Conservation (phyloP, 35 echinoderm and acorn worm species). For the Diadema setosum region DNA sequence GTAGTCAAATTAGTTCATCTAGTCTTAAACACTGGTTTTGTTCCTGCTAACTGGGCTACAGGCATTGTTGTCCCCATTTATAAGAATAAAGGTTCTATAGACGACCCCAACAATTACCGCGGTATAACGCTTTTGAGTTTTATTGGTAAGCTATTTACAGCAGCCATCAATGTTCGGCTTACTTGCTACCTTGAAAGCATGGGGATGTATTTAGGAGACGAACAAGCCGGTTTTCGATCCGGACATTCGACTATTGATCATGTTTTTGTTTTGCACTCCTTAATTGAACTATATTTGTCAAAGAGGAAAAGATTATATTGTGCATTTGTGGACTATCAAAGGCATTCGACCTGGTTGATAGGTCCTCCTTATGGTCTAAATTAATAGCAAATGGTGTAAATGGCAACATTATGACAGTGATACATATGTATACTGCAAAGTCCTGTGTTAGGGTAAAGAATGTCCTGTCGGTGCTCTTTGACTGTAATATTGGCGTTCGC, state of each 20-base stretch:
- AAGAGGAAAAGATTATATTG: too few species aligned
- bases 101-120: slow-evolving; percentile 34
- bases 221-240: slow-evolving; percentile 15
- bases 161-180: background rate
- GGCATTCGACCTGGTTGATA: slow-evolving; percentile 15
- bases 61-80: slow-evolving; percentile 18
- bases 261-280: background rate
- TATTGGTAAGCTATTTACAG: slow-evolving; percentile 34
- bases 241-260: background rate
- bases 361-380: slow-evolving; percentile 8
- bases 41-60: background rate
- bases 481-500: background rate
- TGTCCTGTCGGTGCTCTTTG: background rate
- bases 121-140: slow-evolving; percentile 29
- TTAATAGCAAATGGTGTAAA: slow-evolving; percentile 18
- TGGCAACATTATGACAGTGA: slow-evolving; percentile 18
- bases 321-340: slow-evolving; percentile 30
- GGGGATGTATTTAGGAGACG: slow-evolving; percentile 2
- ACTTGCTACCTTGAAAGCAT: background rate
- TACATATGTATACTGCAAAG: slow-evolving; percentile 12
- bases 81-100: slow-evolving; percentile 17
- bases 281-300: background rate
- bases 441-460: background rate
- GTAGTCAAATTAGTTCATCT: background rate
- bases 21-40: background rate